These are phyloP conservation scores for Anarrhichthys ocellatus DNA, from an alignment of 2,113 vertebrate species.

Conservation along the genomic window DNA sequence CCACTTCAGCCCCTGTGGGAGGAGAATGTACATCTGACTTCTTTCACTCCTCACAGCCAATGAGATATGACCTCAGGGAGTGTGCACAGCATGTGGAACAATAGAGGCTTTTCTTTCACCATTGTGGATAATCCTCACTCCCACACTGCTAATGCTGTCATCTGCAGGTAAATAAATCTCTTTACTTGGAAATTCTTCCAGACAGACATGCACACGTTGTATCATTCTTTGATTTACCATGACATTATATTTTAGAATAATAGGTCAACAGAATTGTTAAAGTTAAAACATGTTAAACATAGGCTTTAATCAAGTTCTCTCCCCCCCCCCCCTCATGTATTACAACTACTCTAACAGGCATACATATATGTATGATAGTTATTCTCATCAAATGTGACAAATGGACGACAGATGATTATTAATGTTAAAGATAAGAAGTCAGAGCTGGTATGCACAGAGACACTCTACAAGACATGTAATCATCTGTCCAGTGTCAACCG, in stretches of 20 bases:
- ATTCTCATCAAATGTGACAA: slow-evolving; percentile 4
- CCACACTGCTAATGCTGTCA: neutral
- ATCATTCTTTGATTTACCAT: neutral
- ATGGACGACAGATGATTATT: neutral
- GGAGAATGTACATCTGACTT: slow-evolving; percentile 25
- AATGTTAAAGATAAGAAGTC: neutral
- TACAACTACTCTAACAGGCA: neutral
- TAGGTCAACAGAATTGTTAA: neutral
- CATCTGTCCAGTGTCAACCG: neutral
- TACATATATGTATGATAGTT: neutral
- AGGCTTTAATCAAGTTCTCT: neutral
- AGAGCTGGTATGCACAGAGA: neutral
- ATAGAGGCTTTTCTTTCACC: neutral
- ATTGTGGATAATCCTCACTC: neutral
- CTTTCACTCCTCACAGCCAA: slow-evolving; percentile 14
- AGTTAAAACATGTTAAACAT: neutral
- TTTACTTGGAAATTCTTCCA: neutral
- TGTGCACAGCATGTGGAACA: neutral
- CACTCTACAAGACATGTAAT: neutral
- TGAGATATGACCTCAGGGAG: slow-evolving; percentile 14
- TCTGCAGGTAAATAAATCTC: slow-evolving; percentile 44
- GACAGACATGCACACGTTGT: neutral
- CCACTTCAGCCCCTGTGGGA: slow-evolving; percentile 24
- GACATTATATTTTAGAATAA: neutral
- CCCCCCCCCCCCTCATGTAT: neutral